Evolutionary conservation across 2,888 invertebrate species (phyloP).

Genomic region (Orthosia incerta): DNA sequence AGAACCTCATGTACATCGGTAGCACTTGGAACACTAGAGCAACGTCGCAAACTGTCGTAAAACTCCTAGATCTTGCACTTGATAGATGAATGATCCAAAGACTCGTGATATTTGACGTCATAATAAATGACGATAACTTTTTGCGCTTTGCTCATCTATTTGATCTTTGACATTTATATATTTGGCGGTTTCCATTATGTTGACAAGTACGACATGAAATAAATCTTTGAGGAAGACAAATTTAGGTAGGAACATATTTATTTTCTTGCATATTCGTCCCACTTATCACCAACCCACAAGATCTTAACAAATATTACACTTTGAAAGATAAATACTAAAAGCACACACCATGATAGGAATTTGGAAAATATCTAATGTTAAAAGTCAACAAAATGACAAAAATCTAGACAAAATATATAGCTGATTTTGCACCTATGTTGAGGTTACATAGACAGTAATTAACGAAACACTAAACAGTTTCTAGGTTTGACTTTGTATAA

Average conservation of each 20-base stretch:
- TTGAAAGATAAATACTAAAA: background rate
- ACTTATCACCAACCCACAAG: background rate
- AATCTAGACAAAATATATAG: background rate
- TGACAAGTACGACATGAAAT: conserved; percentile 6
- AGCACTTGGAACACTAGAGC: background rate
- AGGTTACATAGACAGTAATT: background rate
- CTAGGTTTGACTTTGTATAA: conserved; percentile 1
- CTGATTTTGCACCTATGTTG: background rate
- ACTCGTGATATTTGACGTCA: conserved; percentile 14
- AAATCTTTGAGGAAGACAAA: background rate
- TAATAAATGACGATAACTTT: conserved; percentile 7
- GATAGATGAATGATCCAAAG: conserved; percentile 4
- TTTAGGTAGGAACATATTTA: conserved; percentile 3
- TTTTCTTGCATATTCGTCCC: background rate
- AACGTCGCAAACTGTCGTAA: background rate
- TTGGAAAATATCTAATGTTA: background rate
- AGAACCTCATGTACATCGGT: no score
- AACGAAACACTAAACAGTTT: conserved; percentile 4
- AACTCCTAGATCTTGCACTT: background rate
- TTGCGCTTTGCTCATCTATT: conserved; percentile 4
- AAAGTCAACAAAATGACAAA: background rate
- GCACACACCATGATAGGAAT: background rate
- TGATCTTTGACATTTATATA: conserved; percentile 35
- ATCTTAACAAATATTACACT: no score
- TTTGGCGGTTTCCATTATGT: conserved; percentile 23